phyloP scores from a whole-genome alignment of 2,888 invertebrate genomes.

The Agrotis clavis region DNA sequence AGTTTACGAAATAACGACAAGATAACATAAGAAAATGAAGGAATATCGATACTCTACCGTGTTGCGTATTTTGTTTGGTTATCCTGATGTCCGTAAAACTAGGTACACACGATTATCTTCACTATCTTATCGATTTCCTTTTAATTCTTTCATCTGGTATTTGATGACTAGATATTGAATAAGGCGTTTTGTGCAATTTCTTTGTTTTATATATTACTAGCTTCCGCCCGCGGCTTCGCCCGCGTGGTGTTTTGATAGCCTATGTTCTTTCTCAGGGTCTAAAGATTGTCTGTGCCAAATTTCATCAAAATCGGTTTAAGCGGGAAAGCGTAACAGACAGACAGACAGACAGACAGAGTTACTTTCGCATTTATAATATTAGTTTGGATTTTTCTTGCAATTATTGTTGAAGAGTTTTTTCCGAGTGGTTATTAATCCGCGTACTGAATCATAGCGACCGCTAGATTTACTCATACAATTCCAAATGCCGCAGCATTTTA shows the following conservation, averaged over 20 bases:
- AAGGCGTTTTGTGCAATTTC: background rate
- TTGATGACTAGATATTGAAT: background rate
- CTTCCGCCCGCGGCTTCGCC: too few relatives aligned
- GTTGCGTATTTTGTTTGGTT: background rate
- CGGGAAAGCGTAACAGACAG: too few relatives aligned
- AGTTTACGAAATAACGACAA: conserved; percentile 10
- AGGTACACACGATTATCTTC: background rate
- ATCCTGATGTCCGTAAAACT: background rate
- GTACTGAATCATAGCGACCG: too few relatives aligned
- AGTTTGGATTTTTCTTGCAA: background rate
- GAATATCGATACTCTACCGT: background rate
- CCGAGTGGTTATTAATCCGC: too few relatives aligned
- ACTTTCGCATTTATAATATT: too few relatives aligned
- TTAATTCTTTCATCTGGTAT: conserved; percentile 22
- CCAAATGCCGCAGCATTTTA: too few relatives aligned
- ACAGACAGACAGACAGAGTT: too few relatives aligned
- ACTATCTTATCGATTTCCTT: conserved; percentile 18
- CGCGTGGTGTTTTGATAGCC: too few relatives aligned
- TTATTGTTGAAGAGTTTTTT: background rate
- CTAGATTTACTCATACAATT: too few relatives aligned
- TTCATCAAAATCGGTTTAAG: too few relatives aligned
- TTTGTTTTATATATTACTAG: background rate
- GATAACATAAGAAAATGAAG: background rate
- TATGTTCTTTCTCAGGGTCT: too few relatives aligned
- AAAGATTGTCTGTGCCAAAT: too few relatives aligned